Evolutionary conservation across 2,888 invertebrate genomes (phyloP).

Genomic region (Mesopsocus fuscifrons): DNA sequence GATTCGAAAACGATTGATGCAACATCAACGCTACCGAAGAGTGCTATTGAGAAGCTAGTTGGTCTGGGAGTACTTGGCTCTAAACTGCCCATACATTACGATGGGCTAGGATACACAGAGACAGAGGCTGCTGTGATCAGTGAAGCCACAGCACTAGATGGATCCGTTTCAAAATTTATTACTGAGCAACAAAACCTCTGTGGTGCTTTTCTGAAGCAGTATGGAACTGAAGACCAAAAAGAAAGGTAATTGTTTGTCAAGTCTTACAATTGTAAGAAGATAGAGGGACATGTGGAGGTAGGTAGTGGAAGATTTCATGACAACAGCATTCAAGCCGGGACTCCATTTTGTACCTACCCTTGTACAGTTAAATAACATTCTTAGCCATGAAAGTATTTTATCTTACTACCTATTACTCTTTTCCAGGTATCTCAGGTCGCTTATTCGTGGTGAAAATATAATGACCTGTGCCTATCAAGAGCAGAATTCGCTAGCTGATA

Average conservation of each 20-base stretch:
- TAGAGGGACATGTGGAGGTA: no score
- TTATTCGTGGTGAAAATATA: neutral
- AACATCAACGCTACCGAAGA: neutral
- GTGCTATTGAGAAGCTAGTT: neutral
- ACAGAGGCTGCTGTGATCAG: neutral
- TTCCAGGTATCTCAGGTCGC: neutral
- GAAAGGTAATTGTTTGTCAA: neutral
- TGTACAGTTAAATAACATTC: no score
- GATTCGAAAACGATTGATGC: conserved; percentile 1
- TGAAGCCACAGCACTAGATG: neutral
- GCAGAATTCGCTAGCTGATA: neutral
- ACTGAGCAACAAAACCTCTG: neutral
- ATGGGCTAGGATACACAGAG: neutral
- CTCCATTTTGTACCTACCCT: no score
- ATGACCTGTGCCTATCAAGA: conserved; percentile 4
- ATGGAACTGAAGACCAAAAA: conserved; percentile 3
- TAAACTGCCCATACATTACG: neutral
- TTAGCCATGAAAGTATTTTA: no score
- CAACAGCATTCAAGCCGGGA: no score
- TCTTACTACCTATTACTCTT: no score
- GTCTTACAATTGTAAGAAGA: no score
- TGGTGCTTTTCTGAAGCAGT: neutral
- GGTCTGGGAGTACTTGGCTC: neutral
- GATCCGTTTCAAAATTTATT: neutral
- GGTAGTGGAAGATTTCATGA: no score